A percentile compares a stretch with the other conserved stretches of the same genome.
phyloP scores from a whole-genome alignment of 2,797 vertebrate genomes.

The Malurus splendens region DNA sequence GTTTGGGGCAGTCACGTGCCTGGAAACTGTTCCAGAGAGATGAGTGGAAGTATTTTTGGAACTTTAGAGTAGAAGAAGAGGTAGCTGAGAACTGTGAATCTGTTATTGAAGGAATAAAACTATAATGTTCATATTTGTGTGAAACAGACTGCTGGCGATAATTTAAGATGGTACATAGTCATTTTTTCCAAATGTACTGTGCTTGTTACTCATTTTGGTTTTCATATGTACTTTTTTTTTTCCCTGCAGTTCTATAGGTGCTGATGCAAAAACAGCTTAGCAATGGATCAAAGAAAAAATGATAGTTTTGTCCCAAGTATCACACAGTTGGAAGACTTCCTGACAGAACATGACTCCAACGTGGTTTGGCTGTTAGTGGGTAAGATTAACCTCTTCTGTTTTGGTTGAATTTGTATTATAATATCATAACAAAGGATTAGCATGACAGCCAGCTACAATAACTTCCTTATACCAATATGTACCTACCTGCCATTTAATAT shows the following conservation, averaged over 20 bases:
- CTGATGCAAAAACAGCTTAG: constrained; percentile 36
- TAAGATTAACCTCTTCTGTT: constrained; percentile 69
- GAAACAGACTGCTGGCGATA: background rate
- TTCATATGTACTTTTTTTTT: background rate
- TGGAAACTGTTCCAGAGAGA: background rate
- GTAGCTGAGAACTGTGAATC: background rate
- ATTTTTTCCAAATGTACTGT: background rate
- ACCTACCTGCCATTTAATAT: background rate
- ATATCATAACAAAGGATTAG: background rate
- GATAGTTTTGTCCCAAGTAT: constrained; percentile 87
- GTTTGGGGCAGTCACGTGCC: background rate
- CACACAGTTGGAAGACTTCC: constrained; percentile 86
- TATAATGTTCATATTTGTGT: background rate
- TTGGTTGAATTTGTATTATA: background rate
- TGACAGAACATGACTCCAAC: constrained; percentile 91
- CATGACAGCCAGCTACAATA: background rate
- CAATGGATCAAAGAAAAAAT: constrained; percentile 89
- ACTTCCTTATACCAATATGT: fast-evolving
- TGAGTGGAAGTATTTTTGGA: background rate
- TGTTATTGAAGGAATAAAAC: background rate
- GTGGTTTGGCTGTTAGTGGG: constrained; percentile 97
- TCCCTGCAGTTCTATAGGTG: constrained; percentile 31
- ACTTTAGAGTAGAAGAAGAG: background rate
- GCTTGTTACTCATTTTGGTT: background rate
- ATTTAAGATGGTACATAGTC: background rate